phyloP scores from a whole-genome alignment of 2,113 vertebrate species.

The Otolemur garnettii region DNA sequence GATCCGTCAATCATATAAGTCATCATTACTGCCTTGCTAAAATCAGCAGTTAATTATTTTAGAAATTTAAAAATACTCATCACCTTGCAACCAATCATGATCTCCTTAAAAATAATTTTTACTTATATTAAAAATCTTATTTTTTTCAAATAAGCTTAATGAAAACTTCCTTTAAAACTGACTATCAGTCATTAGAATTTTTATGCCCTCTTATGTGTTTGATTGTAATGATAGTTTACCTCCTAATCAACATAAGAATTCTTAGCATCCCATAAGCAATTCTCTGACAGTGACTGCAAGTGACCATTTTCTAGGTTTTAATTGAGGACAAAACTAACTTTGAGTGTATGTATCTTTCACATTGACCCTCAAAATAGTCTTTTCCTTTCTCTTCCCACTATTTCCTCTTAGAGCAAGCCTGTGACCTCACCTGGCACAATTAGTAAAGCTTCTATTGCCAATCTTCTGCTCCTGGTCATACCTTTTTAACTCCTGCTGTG shows the following conservation, averaged over 20 bases:
- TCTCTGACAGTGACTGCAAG: conserved; percentile 32
- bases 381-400: background rate
- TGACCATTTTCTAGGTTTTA: conserved; percentile 40
- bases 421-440: background rate
- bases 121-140: conserved; percentile 61
- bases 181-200: conserved; percentile 62
- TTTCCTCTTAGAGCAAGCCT: background rate
- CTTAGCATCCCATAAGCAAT: conserved; percentile 27
- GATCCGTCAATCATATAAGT: conserved; percentile 70
- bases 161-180: conserved; percentile 74
- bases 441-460: background rate
- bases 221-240: conserved; percentile 57
- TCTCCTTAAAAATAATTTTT: conserved; percentile 72
- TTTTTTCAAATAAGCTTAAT: conserved; percentile 72
- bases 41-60: conserved; percentile 80
- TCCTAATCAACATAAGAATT: conserved; percentile 47
- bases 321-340: conserved; percentile 26
- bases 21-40: conserved; percentile 74
- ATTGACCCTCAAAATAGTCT: background rate
- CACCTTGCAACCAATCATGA: conserved; percentile 72
- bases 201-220: conserved; percentile 44
- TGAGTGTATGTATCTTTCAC: background rate
- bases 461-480: background rate
- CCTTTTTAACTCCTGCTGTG: background rate
- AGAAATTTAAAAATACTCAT: conserved; percentile 75